Base-by-base conservation (phyloP, 2,888 invertebrate species). In the Agapostemon virescens region DNA sequence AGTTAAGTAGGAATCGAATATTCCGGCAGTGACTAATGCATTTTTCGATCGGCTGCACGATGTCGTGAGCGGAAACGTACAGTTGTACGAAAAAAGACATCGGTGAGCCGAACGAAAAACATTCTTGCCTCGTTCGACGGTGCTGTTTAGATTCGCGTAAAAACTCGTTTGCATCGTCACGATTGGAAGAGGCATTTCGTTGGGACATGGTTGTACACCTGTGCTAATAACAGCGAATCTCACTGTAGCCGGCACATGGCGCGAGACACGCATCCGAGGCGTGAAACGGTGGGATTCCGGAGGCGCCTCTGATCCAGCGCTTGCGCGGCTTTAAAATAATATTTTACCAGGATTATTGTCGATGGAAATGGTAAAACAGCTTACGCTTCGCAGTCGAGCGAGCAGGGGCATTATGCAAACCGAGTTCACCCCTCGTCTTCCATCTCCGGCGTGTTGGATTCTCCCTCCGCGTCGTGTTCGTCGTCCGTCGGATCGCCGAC, bases 281-380 rank as follows among this genome's bases (percentile, higher is more conserved):
- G 38, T 20, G 42, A n/a, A 71, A 64, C 52, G 20, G 36, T 55
- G 36, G 38, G 49, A 66, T 58, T 36, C 40, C 36, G n/a, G 61
- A 55, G 73, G 68, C 64, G 30, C 33, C 40, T 69, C 70, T 49
- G 68, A 36, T 36, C 52, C 71, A 26, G 61, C 82, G 80, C 52
- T 68, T 45, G 83, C 82, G 82, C 81, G 88, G 85, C 86, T 90
- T 89, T 87, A 85, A 90, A 91, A 91, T 90, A 91, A 91, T 91
- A 91, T 91, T 91, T 91, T 85, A 89, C 82, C 86, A 83, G 87
- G 90, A 90, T 91, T 90, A 90, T 89, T 89, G 87, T 86, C 85
- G 88, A 88, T 89, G 87, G 87, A 85, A 87, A 89, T 88, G 87
- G 85, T 89, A 87, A 89, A 90, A 89, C 88, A 88, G 90, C 88